phyloP scores from a whole-genome alignment of 1,140 invertebrate species.

The Campoletis sonorensis region DNA sequence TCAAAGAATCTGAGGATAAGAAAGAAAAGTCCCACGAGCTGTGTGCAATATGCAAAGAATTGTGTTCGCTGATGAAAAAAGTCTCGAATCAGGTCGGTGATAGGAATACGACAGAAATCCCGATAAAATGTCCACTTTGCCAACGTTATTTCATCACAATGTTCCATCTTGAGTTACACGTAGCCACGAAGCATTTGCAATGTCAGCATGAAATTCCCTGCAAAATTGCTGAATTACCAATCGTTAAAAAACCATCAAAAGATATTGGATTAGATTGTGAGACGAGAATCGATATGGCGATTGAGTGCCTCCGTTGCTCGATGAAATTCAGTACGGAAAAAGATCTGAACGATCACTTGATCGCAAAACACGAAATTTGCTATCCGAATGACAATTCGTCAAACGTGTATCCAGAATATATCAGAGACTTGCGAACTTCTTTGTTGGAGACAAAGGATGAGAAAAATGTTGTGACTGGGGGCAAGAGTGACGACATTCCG shows the following conservation, averaged over 20 bases:
- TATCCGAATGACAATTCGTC: neutral
- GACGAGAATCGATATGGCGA: neutral
- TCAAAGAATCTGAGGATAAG: neutral
- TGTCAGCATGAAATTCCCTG: conserved; percentile 40
- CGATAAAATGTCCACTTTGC: conserved; percentile 54
- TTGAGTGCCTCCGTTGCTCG: neutral
- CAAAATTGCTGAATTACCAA: neutral
- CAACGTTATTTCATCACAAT: conserved; percentile 45
- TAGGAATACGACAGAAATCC: conserved; percentile 36
- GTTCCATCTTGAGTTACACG: conserved; percentile 49
- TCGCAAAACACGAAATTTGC: neutral
- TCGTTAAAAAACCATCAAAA: neutral
- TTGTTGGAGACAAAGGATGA: neutral
- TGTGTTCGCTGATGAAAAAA: conserved; percentile 42
- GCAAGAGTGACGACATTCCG: neutral
- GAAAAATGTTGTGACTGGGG: neutral
- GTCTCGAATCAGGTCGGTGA: conserved; percentile 39
- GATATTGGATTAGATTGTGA: neutral
- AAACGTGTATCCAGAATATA: neutral
- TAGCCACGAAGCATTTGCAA: conserved; percentile 51
- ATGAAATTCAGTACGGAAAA: neutral
- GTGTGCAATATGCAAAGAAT: conserved; percentile 29
- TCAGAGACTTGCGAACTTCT: neutral
- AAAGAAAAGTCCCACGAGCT: neutral
- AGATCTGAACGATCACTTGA: neutral